Evolutionary conservation across 2,797 vertebrate genomes (phyloP), one percentile per base, ranked within the genome.

Genomic region (Melanotaenia nigrans): DNA sequence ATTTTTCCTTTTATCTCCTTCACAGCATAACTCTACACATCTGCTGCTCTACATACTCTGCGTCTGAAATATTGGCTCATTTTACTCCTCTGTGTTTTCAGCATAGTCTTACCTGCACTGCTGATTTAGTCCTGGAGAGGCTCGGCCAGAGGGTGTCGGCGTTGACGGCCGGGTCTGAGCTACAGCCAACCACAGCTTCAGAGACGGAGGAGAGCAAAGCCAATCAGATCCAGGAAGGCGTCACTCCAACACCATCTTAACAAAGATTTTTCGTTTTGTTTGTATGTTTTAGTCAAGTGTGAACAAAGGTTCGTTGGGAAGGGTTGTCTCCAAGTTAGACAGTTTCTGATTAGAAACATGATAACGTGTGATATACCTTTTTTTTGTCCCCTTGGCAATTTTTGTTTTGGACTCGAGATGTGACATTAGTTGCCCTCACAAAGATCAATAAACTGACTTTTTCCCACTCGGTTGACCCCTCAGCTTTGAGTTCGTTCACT

Each of bases 81-180:
- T 16, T 45, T 18, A 16, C 20, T 47, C 14, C 35, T 59, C 18
- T 58, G 14, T 70, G 25, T 67, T 63, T 68, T 75, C 88, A 95
- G 95, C 94, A 95, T 36, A 92, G 92, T 78, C 92, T 95, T 1
- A 86, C 72, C 74, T 81, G 85, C 82, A 93, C 92, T 1, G 89
- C 94, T 35, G 89, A 92, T 56, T 45, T 95, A 78, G 92, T 95
- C 56, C 73, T 95, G 8, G 81, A 92, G 30, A 86, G 92, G 28
- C 88, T 95, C 55, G 51, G 82, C 68, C 84, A 71, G 71, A 91
- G 84, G 79, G 82, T 83, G 63, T 88, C 81, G 0, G 80, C 73
- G 7, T 65, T 91, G 64, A 75, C 76, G 1, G 16, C 42, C 1
- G 36, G 58, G 32, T 61, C 80, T 2, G 87, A 92, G 51, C 71